Evolutionary conservation across 2,113 vertebrate genomes (phyloP).

Genomic region (Isichthys henryi): DNA sequence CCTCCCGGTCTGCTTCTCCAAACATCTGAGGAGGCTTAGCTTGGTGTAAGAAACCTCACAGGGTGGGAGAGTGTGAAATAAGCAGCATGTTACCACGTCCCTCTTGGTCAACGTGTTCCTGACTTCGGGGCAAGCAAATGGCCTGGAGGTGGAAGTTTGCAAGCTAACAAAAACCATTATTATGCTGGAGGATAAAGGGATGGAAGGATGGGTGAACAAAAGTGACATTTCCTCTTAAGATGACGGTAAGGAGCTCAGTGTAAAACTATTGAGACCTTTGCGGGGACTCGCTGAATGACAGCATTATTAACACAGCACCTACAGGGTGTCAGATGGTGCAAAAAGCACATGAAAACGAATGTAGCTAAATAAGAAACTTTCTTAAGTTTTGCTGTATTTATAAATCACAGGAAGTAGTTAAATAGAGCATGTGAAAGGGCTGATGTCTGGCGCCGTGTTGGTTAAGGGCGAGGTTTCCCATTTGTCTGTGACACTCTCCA

Average conservation of each 20-base stretch:
- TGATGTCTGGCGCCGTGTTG: not conserved
- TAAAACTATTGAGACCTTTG: not conserved
- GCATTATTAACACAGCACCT: not conserved
- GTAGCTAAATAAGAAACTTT: not conserved
- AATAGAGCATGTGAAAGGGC: not conserved
- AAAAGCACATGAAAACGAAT: not conserved
- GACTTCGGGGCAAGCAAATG: not conserved
- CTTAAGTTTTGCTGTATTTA: not conserved
- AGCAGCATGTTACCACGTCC: not conserved
- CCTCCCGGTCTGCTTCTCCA: not conserved
- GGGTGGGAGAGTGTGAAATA: not conserved
- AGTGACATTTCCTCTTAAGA: not conserved
- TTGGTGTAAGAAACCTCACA: not conserved
- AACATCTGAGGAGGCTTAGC: slow-evolving; percentile 23
- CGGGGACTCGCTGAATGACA: not conserved
- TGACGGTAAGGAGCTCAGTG: not conserved
- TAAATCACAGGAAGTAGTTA: not conserved
- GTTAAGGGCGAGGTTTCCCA: not conserved
- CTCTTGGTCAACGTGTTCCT: not conserved
- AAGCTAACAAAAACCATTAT: not conserved
- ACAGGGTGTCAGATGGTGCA: not conserved
- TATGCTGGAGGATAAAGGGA: not conserved
- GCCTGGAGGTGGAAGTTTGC: not conserved
- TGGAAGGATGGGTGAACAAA: not conserved
- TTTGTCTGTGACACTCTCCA: not conserved